Evolutionary conservation across 2,113 vertebrate genomes (phyloP).

Genomic region (Orthonyx spaldingii): DNA sequence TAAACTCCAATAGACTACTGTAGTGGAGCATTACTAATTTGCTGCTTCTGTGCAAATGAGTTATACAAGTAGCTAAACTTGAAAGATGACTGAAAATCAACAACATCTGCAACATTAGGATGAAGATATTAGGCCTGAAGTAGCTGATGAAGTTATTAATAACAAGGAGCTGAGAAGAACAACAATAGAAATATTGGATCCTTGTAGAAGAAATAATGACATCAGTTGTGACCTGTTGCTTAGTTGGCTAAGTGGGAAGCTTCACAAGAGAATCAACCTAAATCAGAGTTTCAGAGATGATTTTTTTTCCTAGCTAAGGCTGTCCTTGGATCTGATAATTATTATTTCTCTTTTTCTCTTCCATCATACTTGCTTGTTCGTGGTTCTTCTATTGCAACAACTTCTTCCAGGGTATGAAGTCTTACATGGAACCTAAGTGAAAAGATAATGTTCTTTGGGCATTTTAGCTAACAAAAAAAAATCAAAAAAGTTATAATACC

Average conservation of each 20-base stretch:
- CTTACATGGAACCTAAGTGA: background rate
- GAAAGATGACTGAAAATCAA: constrained; percentile 43
- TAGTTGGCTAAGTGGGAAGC: background rate
- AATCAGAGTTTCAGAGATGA: background rate
- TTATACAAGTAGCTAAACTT: constrained; percentile 12
- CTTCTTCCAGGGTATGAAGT: background rate
- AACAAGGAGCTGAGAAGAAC: background rate
- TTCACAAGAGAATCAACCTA: background rate
- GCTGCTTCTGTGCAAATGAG: constrained; percentile 27
- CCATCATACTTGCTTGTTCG: background rate
- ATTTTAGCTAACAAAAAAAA: background rate
- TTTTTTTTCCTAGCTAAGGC: background rate
- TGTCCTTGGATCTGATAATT: background rate
- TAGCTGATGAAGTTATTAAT: background rate
- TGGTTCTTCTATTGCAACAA: background rate
- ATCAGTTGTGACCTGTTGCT: background rate
- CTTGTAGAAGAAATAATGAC: background rate
- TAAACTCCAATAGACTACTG: constrained; percentile 41
- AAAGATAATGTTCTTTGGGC: accelerated
- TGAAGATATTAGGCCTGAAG: constrained; percentile 18
- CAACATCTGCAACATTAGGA: constrained; percentile 16
- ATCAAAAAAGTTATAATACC: background rate
- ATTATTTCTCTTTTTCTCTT: background rate
- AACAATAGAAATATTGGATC: background rate
- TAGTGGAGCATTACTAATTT: constrained; percentile 53